These are phyloP conservation scores for Calyptommatus sinebrachiatus DNA, from an alignment of 2,113 vertebrate species.

Conservation along the genomic window DNA sequence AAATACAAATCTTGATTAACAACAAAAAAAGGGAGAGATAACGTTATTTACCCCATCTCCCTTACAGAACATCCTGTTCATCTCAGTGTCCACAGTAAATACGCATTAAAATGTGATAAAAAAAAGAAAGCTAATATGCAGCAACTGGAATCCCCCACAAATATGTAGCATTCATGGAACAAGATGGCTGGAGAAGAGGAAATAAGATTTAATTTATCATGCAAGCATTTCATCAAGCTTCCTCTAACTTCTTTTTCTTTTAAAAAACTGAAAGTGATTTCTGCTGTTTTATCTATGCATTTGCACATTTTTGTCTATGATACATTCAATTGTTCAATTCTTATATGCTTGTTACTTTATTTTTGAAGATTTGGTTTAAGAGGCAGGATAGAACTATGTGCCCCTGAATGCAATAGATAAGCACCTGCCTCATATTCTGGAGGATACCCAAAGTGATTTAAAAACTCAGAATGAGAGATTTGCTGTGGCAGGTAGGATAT, in stretches of 20 bases:
- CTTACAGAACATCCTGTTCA: too few relatives aligned
- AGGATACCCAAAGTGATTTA: neutral
- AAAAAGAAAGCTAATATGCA: too few relatives aligned
- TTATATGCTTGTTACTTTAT: neutral
- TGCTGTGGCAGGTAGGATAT: neutral
- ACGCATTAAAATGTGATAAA: neutral
- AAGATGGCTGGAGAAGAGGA: neutral
- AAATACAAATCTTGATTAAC: too few relatives aligned
- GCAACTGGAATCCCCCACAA: neutral
- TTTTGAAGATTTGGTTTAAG: neutral
- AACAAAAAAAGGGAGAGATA: too few relatives aligned
- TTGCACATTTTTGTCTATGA: neutral
- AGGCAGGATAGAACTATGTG: neutral
- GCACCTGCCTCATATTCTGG: neutral
- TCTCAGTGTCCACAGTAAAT: neutral
- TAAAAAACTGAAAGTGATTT: neutral
- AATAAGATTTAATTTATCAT: neutral
- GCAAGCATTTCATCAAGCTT: neutral
- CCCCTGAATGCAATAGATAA: neutral
- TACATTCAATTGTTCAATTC: neutral
- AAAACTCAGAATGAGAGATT: neutral
- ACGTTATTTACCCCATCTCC: too few relatives aligned
- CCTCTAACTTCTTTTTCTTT: too few relatives aligned
- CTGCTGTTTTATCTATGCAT: neutral
- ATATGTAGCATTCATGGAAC: neutral